Conservation (phyloP, 1,140 invertebrate species). For the Plodia interpunctella region DNA sequence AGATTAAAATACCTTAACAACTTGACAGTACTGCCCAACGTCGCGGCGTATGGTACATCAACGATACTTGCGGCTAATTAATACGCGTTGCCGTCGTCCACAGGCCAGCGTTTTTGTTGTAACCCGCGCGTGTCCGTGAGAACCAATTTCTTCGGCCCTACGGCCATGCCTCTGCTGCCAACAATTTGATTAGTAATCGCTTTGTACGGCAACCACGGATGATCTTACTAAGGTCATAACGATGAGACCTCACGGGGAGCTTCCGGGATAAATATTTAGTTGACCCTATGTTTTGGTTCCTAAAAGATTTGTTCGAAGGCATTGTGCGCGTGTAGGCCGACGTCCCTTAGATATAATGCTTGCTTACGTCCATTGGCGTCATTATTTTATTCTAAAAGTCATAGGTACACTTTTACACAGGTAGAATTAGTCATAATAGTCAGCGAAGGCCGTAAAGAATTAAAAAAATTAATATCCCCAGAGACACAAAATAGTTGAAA, state of each 20-base stretch:
- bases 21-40: conserved; percentile 5
- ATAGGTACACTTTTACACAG: too few relatives aligned
- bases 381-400: too few relatives aligned
- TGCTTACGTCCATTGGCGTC: too few relatives aligned
- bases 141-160: conserved; percentile 36
- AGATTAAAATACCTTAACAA: not conserved
- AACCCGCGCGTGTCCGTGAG: conserved; percentile 55
- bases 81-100: conserved; percentile 47
- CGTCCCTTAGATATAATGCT: too few relatives aligned
- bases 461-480: too few relatives aligned
- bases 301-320: too few relatives aligned
- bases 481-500: too few relatives aligned
- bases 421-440: too few relatives aligned
- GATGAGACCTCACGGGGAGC: not conserved
- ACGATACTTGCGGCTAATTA: conserved; percentile 41
- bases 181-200: not conserved
- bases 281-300: too few relatives aligned
- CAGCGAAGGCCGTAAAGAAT: too few relatives aligned
- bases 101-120: conserved; percentile 36
- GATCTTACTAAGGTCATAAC: not conserved
- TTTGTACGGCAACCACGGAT: not conserved
- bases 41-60: conserved; percentile 11
- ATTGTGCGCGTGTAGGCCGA: too few relatives aligned
- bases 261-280: conserved; percentile 1
- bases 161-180: conserved; percentile 7